Evolutionary conservation across 2,113 vertebrate species (phyloP), one percentile per base, ranked within the genome.

Genomic region (Cyanocitta stelleri): DNA sequence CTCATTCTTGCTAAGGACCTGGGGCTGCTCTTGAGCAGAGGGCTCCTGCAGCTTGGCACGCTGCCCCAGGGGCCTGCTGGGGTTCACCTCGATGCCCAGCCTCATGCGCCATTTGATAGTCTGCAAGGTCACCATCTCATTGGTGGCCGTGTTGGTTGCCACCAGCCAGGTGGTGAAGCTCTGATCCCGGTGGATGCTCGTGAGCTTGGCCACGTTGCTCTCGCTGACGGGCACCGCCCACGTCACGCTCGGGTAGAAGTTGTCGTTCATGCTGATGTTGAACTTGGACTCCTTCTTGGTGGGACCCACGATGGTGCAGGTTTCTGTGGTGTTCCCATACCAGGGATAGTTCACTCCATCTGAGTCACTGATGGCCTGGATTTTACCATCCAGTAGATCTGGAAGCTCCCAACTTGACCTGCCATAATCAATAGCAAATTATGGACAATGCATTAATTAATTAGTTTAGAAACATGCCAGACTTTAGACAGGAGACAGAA

Each of bases 391-490:
- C 15, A 98, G 98, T 22, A 99, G 98, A 61, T 99, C 99, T 0
- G 99, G 99, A 66, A 99, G 99, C 96, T 99, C 99, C 99, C 99
- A 99, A 81, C 99, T 99, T 15, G 99, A 99, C 99, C 99, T 99
- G 96, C 43, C 75, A 3, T 9, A 18, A 92, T 14, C 89, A 76
- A 87, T 4, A 56, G 73, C 39, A 72, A 89, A 82, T 85, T 24
- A 76, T 1, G 13, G 89, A 62, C 15, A 78, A 66, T 0, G 4
- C 6, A 5, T 96, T 73, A 84, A 73, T 91, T 58, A 56, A 73
- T 87, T 37, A 4, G 9, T 33, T 67, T 33, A 83, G 54, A 62
- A 66, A 33, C 22, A 19, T 1, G 12, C 9, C 0, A 5, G 76
- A 16, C 3, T 61, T 71, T 16, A 18, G 52, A 41, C 26, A 59